phyloP scores from a whole-genome alignment of 2,888 invertebrate genomes.

The Dioctria rufipes region DNA sequence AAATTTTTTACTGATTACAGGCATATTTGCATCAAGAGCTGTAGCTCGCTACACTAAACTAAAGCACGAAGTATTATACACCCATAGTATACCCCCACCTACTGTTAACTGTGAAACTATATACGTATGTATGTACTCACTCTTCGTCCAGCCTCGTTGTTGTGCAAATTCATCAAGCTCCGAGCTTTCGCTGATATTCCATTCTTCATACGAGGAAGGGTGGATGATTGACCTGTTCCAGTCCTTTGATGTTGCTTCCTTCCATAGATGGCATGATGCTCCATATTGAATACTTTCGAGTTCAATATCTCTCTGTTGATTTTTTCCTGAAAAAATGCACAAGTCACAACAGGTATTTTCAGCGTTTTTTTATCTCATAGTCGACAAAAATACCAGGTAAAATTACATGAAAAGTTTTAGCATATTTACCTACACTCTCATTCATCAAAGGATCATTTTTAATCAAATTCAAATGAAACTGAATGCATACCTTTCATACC shows the following conservation, averaged over 20 bases:
- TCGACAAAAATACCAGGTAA: too few relatives aligned
- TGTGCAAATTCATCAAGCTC: conserved; percentile 96
- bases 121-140: conserved; percentile 74
- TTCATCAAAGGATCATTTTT: too few relatives aligned
- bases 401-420: too few relatives aligned
- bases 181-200: conserved; percentile 74
- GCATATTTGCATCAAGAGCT: neutral
- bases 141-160: conserved; percentile 97
- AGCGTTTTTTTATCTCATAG: neutral
- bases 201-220: conserved; percentile 62
- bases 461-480: too few relatives aligned
- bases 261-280: conserved; percentile 64
- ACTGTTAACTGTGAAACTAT: too few relatives aligned
- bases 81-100: too few relatives aligned
- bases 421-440: too few relatives aligned
- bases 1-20: conserved; percentile 42
- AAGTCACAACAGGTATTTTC: neutral
- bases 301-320: conserved; percentile 71
- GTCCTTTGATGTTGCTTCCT: conserved; percentile 58
- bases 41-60: neutral
- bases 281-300: conserved; percentile 69
- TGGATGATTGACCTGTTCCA: conserved; percentile 54
- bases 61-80: neutral
- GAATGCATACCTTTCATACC: too few relatives aligned
- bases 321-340: conserved; percentile 66